Evolutionary conservation across 2,888 invertebrate species (phyloP), one percentile per base, ranked within the genome.

Genomic region (Ditylenchus weischeri): DNA sequence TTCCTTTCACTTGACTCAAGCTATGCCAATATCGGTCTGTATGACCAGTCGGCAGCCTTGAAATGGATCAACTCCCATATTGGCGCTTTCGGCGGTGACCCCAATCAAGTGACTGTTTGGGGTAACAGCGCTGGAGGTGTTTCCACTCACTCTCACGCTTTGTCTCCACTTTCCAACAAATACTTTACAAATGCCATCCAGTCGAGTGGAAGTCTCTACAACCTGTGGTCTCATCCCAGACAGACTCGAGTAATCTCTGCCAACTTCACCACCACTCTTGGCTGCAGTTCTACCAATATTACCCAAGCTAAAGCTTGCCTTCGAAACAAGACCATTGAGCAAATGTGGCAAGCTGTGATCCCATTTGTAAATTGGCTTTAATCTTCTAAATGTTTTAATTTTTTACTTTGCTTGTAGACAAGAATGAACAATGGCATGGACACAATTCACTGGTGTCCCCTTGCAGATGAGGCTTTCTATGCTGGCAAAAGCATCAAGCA

Each of bases 1-100:
- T 57, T 58, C 23, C 36, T 67, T 21, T 35, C 51, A 8, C 35
- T 65, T 54, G 54, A 29, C 54, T 43, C 43, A 8, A 43, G 43
- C 43, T 43, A 6, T 43, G 43, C 5, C 43, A 67, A 72, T 54
- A 54, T 68, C 64, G 73, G 47, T 65, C 69, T 63, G 18, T 65
- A 43, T 68, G 73, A 73, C 48, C 74, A 75, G 49, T 59, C 60
- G 15, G 64, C 48, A 8, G 74, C 73, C 5, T 54, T 73, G 23
- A 51, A 51, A 21, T 73, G 59, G 49, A 57, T 75, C 21, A 57
- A 65, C 54, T 54, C 68, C 23, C 65, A 72, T 36, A 75, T 73
- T 35, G 47, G 48, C 43, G 13, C 38, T 19, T 73, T 75, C 35
- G 73, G 73, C 0, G 73, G 73, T 19, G 66, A 73, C 65, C 68